phyloP scores from a whole-genome alignment of 2,888 invertebrate genomes.

The Noctua pronuba region DNA sequence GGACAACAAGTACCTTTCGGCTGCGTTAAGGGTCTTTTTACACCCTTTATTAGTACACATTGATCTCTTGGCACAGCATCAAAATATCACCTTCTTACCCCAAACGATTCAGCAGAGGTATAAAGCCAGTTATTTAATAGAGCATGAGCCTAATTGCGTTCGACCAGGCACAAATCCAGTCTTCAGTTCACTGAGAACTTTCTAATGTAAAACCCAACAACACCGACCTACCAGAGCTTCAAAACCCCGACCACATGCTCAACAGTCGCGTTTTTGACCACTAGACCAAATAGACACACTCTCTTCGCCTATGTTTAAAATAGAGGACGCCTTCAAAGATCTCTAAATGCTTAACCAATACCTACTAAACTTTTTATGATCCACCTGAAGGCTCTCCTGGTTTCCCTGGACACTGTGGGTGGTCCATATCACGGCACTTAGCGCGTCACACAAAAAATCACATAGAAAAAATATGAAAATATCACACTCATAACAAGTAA shows the following conservation, averaged over 20 bases:
- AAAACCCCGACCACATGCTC: not conserved
- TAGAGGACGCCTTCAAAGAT: not conserved
- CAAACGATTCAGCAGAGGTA: not conserved
- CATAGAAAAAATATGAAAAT: slow-evolving; percentile 88
- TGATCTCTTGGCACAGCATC: not conserved
- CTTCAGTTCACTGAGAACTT: not conserved
- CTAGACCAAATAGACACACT: not conserved
- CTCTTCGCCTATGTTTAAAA: not conserved
- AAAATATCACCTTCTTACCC: not conserved
- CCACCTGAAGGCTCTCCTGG: slow-evolving; percentile 56
- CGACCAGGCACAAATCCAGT: not conserved
- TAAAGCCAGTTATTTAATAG: not conserved
- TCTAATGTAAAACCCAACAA: not conserved
- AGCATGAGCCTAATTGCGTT: not conserved
- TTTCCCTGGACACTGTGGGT: slow-evolving; percentile 80
- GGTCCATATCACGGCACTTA: slow-evolving; percentile 88
- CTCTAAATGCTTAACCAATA: slow-evolving; percentile 34
- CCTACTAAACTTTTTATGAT: slow-evolving; percentile 66
- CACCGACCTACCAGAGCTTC: not conserved
- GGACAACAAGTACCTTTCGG: too few species aligned
- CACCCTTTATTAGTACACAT: too few species aligned
- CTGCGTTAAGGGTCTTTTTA: too few species aligned
- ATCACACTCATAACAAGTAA: slow-evolving; percentile 79
- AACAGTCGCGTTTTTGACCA: not conserved
- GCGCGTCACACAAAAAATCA: slow-evolving; percentile 87